Conservation (phyloP, 2,113 vertebrate species). For the Ceuthmochares aereus region DNA sequence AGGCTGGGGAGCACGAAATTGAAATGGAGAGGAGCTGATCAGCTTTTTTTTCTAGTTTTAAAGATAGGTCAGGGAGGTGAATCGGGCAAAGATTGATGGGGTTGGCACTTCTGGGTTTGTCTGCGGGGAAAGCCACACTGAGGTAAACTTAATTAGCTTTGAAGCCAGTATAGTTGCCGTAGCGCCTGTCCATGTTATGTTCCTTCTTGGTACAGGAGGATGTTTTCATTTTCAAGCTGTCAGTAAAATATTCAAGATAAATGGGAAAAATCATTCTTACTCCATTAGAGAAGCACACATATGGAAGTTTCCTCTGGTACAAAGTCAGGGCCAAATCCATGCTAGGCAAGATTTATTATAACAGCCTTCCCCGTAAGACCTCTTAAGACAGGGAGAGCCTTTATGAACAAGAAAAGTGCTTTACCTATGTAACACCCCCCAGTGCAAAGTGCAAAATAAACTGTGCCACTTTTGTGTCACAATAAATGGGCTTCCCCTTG, state of each 20-base stretch:
- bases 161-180: background rate
- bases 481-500: accelerated
- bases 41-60: slow-evolving; percentile 22
- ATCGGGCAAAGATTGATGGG: background rate
- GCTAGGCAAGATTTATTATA: background rate
- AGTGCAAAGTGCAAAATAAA: background rate
- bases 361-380: background rate
- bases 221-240: background rate
- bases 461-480: background rate
- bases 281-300: background rate
- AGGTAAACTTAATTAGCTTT: slow-evolving; percentile 29
- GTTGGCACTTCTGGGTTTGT: slow-evolving; percentile 3
- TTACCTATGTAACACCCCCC: background rate
- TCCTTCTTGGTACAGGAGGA: background rate
- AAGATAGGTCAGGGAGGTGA: slow-evolving; percentile 23
- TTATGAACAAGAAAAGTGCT: background rate
- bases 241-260: background rate
- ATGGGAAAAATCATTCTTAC: background rate
- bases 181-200: background rate
- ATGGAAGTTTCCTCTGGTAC: background rate
- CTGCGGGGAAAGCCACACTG: background rate
- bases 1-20: background rate
- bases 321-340: background rate
- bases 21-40: slow-evolving; percentile 47
- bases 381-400: background rate